These are phyloP conservation scores for Amiota minor DNA, from an alignment of 2,888 invertebrate genomes.

Conservation along the genomic window DNA sequence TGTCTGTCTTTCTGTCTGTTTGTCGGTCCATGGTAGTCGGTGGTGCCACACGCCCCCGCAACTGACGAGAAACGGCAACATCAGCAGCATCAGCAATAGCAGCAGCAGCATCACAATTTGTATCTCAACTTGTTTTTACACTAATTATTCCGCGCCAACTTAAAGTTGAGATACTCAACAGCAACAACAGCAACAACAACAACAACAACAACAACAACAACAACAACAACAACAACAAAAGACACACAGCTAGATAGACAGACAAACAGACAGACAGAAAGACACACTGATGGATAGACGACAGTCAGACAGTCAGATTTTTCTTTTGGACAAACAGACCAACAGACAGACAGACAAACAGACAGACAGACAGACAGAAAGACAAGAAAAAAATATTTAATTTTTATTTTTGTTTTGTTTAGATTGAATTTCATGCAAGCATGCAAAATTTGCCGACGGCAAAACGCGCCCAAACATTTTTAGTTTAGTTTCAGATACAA, in stretches of 20 bases:
- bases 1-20: no score
- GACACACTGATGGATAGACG: neutral
- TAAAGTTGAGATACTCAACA: neutral
- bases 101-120: neutral
- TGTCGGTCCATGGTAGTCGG: no score
- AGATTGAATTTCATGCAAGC: conserved; percentile 49
- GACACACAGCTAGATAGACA: neutral
- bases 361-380: neutral
- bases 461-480: conserved; percentile 21
- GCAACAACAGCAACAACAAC: neutral
- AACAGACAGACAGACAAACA: neutral
- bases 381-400: neutral
- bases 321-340: neutral
- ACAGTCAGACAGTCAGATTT: neutral
- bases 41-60: no score
- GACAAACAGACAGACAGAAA: neutral
- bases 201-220: neutral
- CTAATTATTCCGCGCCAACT: neutral
- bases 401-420: conserved; percentile 34
- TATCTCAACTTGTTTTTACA: conserved; percentile 1
- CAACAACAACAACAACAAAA: neutral
- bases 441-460: conserved; percentile 46
- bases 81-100: no score
- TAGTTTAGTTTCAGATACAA: neutral
- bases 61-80: no score